Percentiles rank a stretch among this genome's conserved stretches.
phyloP scores from a whole-genome alignment of 2,113 vertebrate genomes.

The Ctenomys sociabilis region DNA sequence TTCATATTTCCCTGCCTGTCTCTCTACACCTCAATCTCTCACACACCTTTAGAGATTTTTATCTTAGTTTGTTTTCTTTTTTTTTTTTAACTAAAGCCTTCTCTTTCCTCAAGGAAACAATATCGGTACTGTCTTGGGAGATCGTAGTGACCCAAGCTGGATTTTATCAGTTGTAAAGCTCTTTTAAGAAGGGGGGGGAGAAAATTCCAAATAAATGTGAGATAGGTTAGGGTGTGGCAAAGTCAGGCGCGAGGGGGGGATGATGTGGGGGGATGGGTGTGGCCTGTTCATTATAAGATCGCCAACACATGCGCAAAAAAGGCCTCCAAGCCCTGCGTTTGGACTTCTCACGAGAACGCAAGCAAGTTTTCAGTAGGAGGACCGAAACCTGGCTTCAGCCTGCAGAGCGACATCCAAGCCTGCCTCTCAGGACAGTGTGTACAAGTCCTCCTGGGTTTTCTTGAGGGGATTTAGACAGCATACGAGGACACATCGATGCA shows the following conservation, averaged over 20 bases:
- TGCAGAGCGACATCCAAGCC: neutral
- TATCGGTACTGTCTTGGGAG: neutral
- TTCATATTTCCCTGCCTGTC: neutral
- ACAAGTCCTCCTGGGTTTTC: neutral
- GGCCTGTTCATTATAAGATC: neutral
- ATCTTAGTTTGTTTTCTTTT: neutral
- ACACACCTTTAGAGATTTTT: neutral
- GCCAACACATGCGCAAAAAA: neutral
- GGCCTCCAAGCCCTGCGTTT: neutral
- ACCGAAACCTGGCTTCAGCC: neutral
- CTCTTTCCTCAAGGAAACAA: neutral
- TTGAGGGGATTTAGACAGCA: neutral
- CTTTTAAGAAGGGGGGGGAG: neutral
- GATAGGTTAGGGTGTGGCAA: neutral
- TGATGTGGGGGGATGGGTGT: neutral
- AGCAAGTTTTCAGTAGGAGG: neutral
- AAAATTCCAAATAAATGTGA: neutral
- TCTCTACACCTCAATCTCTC: neutral
- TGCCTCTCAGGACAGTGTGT: neutral
- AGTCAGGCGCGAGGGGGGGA: too few species aligned
- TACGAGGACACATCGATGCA: neutral
- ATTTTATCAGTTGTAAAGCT: neutral
- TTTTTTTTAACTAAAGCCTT: neutral
- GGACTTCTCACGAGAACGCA: neutral
- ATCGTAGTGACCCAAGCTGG: neutral